Evolutionary conservation across 2,888 invertebrate genomes (phyloP), one percentile per base, ranked within the genome.

Genomic region (Ceraclea dissimilis): DNA sequence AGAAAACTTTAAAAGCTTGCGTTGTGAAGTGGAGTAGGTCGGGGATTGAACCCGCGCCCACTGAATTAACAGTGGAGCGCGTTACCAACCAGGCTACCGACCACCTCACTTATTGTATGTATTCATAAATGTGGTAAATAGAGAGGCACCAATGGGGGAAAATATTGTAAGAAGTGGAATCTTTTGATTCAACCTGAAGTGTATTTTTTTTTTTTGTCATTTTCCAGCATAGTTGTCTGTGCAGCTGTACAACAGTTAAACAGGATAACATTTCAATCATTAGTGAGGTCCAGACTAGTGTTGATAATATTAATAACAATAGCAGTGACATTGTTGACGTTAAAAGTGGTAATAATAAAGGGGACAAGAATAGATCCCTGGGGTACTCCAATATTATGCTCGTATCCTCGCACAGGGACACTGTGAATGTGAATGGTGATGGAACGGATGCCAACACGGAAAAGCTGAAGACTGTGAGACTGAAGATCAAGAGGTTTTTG

Each of bases 381-480:
- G 54, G 49, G 11, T 53, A 51, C 21, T 55, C 54, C 31, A 48
- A 55, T 26, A 56, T 55, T 11, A 58, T 49, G 16, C 11, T 55
- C 1, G 31, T 54, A 2, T 55, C 54, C 1, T 55, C 54, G 11
- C 47, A 44, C 26, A 52, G 52, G 26, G 31, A 49, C 5, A 50
- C 49, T 26, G 26, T 4, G 26, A 26, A 26, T 26, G 39, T 39
- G 33, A 21, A 48, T 20, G 44, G 44, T 5, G 50, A 56, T 20
- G 19, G 43, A 44, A 33, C 70, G 61, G 74, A 39, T 39, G 39
- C 16, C n/a, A 39, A 39, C 13, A 16, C 39, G 13, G 39, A 73
- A 2, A 73, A 72, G 58, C 69, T 76, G 0, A 73, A 70, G 53
- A 73, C 74, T 1, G 62, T 75, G 1, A 64, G 73, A 39, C 52